Evolutionary conservation across 2,888 invertebrate genomes (phyloP).

Genomic region (Scaptomyza reducta): DNA sequence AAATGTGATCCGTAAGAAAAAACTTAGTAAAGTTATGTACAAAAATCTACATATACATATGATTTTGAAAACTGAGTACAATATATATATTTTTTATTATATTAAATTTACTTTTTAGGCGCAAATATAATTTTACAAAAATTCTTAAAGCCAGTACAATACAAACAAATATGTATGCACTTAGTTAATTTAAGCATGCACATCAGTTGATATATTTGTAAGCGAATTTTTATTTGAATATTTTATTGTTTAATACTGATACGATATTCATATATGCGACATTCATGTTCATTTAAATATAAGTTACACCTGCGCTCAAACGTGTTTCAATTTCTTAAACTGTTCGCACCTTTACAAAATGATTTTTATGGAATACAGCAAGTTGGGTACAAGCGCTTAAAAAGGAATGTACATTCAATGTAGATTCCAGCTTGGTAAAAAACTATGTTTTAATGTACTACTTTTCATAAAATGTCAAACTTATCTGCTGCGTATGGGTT

Average conservation of each 20-base stretch:
- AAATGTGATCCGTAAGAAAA: background rate
- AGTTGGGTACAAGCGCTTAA: conserved; percentile 80
- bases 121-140: conserved; percentile 13
- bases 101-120: conserved; percentile 11
- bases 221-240: background rate
- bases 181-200: conserved; percentile 24
- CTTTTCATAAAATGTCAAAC: conserved; percentile 22
- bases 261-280: conserved; percentile 81
- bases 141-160: conserved; percentile 20
- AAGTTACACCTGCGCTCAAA: conserved; percentile 78
- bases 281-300: conserved; percentile 37
- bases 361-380: conserved; percentile 71
- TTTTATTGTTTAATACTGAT: conserved; percentile 53
- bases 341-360: conserved; percentile 43
- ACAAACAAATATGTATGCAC: conserved; percentile 18
- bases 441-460: background rate
- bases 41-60: conserved; percentile 7
- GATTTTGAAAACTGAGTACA: background rate
- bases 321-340: conserved; percentile 83
- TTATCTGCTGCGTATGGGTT: conserved; percentile 33
- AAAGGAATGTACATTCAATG: too few species aligned
- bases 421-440: conserved; percentile 13
- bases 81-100: background rate
- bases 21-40: background rate
- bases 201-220: background rate